These are phyloP conservation scores for Microtus californicus DNA, from an alignment of 2,797 vertebrate species.

Conservation along the genomic window DNA sequence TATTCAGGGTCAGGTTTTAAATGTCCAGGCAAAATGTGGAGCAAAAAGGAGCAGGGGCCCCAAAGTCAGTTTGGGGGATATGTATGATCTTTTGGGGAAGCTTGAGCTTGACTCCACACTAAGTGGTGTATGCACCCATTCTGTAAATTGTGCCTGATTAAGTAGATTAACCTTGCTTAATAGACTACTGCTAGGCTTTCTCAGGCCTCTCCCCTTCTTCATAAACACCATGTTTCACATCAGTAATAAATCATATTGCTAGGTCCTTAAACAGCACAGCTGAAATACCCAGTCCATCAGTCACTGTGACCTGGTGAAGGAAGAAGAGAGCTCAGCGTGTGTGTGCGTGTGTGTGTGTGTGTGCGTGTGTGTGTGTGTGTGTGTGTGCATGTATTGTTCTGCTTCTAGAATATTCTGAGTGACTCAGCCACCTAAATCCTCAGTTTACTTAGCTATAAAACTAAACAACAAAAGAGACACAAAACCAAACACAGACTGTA, in stretches of 20 bases:
- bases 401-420: not conserved
- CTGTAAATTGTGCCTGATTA: not conserved
- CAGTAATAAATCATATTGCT: not conserved
- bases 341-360: not conserved
- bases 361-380: too few relatives aligned
- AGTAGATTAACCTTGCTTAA: not conserved
- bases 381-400: not conserved
- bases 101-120: not conserved
- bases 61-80: not conserved
- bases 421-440: not conserved
- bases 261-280: not conserved
- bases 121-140: not conserved
- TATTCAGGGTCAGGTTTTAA: not conserved
- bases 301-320: not conserved
- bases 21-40: not conserved
- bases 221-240: not conserved
- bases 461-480: not conserved
- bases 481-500: not conserved
- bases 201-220: not conserved
- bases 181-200: not conserved
- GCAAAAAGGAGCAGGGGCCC: not conserved
- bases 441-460: slow-evolving; percentile 22
- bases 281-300: not conserved
- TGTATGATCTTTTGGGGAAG: not conserved
- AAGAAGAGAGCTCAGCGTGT: not conserved